Evolutionary conservation across 2,797 vertebrate species (phyloP), one percentile per base, ranked within the genome.

Genomic region (Parauchenoglanis punctatus): DNA sequence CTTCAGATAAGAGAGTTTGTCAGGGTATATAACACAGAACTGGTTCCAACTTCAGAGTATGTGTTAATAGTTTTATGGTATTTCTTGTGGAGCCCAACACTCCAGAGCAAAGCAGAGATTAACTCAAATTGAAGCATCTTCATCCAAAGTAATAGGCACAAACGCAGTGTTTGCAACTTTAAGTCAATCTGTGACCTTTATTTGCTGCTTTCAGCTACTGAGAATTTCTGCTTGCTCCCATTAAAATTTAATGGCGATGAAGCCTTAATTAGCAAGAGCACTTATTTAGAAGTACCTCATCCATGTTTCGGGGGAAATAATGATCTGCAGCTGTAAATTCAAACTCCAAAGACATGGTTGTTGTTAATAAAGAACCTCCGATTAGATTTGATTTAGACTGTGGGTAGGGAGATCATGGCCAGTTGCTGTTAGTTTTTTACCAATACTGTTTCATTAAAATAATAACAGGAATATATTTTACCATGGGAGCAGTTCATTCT

Each of bases 211-310:
- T 81, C 52, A 86, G 75, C 28, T 76, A 49, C 83, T 46, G 46
- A 83, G 28, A 59, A 52, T 31, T 40, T 84, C 52, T 84, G 84
- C 59, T 76, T 70, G 80, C 72, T 63, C 12, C 44, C 35, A 77
- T 73, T 87, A 83, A 46, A 81, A 68, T 72, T n/a, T 83, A 40
- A 78, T 85, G 46, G 65, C 40, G 65, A 80, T 46, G 35, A 86
- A 20, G 85, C 23, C 46, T 89, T 67, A 80, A 70, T 87, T 83
- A 88, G 61, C 85, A 83, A 40, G 46, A 23, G 44, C 67, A 63
- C 44, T 65, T 87, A 83, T 87, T 76, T 73, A 80, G 68, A 31
- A 75, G 85, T 73, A 44, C 52, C 77, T 72, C 65, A 61, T 81
- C 40, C 78, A 25, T 86, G 52, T 81, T 73, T 28, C 20, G 35